Evolutionary conservation across 2,888 invertebrate genomes (phyloP).

Genomic region (Cotesia congregata): DNA sequence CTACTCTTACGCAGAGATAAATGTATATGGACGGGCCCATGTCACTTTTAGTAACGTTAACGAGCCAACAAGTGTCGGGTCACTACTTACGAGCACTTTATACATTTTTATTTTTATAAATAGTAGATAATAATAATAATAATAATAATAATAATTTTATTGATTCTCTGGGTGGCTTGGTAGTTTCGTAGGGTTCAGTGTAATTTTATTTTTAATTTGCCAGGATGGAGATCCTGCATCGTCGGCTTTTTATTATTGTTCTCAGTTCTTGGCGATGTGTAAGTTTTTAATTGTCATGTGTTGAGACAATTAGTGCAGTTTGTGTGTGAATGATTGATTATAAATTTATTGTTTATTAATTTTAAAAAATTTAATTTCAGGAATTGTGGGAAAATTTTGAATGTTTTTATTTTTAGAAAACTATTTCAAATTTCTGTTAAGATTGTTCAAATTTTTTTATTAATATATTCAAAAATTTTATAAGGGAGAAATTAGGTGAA

Average conservation of each 20-base stretch:
- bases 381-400: too few relatives aligned
- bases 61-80: slow-evolving; percentile 48
- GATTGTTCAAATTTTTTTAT: too few relatives aligned
- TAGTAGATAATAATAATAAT: background rate
- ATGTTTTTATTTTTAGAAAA: too few relatives aligned
- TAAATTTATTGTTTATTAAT: too few relatives aligned
- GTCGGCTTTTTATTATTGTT: slow-evolving; percentile 52
- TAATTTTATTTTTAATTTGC: background rate
- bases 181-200: background rate
- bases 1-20: slow-evolving; percentile 65
- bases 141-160: background rate
- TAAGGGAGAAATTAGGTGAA: too few relatives aligned
- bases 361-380: too few relatives aligned
- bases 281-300: slow-evolving; percentile 50
- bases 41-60: slow-evolving; percentile 63
- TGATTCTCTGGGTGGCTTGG: background rate
- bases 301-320: slow-evolving; percentile 6
- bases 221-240: slow-evolving; percentile 58
- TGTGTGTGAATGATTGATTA: background rate
- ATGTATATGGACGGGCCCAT: slow-evolving; percentile 65
- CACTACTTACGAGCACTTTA: slow-evolving; percentile 19
- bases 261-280: slow-evolving; percentile 53
- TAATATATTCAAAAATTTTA: too few relatives aligned
- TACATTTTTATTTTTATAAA: background rate
- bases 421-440: too few relatives aligned